A percentile compares a stretch with the other conserved stretches of the same genome.
Evolutionary conservation across 2,113 vertebrate genomes (phyloP).

Genomic region (Todiramphus chloris): DNA sequence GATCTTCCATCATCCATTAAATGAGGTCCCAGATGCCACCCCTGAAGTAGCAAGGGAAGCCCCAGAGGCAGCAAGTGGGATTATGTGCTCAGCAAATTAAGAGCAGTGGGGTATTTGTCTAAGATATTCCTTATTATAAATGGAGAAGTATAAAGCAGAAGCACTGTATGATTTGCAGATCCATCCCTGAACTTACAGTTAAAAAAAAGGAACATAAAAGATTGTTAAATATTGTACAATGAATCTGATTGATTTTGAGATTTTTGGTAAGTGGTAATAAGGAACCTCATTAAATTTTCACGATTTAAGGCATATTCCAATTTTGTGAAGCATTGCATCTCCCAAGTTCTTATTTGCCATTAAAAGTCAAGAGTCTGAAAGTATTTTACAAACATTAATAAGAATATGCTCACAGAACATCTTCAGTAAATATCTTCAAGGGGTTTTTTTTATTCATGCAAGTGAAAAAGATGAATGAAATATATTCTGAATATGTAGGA

Average conservation of each 20-base stretch:
- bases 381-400: neutral
- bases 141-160: neutral
- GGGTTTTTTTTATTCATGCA: neutral
- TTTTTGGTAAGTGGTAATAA: neutral
- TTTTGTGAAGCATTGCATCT: neutral
- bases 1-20: neutral
- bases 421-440: neutral
- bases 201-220: neutral
- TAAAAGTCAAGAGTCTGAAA: neutral
- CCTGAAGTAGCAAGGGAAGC: neutral
- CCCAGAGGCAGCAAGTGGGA: neutral
- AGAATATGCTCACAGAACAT: neutral
- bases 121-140: neutral
- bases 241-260: neutral
- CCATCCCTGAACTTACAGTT: neutral
- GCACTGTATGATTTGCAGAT: neutral
- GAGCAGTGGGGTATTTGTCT: neutral
- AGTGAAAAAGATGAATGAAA: neutral
- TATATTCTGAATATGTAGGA: neutral
- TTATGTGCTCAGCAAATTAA: neutral
- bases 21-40: neutral
- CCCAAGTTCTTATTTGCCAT: neutral
- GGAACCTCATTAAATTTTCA: neutral
- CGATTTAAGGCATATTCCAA: neutral
- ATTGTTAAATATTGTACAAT: neutral